Base-by-base conservation (phyloP, 1,140 invertebrate species). In the Zaprionus gabonicus region DNA sequence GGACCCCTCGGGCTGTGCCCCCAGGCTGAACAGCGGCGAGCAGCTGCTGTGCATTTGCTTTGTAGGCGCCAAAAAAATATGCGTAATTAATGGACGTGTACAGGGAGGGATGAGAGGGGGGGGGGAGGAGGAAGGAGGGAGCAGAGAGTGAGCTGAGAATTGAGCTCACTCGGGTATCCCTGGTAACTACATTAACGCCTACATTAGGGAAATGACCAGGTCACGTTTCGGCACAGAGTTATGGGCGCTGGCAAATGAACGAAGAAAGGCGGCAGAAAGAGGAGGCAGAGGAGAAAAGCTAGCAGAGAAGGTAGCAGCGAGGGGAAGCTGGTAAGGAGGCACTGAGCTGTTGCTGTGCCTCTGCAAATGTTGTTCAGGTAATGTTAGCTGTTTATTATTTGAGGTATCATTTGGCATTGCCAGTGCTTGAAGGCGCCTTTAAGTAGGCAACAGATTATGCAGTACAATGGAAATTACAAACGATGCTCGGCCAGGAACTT, bases 101-200 rank as follows among this genome's bases (percentile, higher is more conserved):
- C n/a, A 17, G 17, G 7, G 4, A 2, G 41, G 15, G 15, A 17
- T 7, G 6, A 17, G 1, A 12, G 20, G 3, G 41, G 9, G 41
- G 17, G 41, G 4, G 17, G 17, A 1, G 3, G 17, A 49, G 38
- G 13, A 2, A 0, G 17, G 9, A 46, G 17, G 4, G 13, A 12
- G 36, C 36, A 13, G 5, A 3, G 46, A 23, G 46, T 0, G 46
- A 20, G 46, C 10, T 12, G 20, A 51, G 46, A 13, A 51, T 51
- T 51, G 10, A 51, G 71, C 79, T 70, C 62, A 27, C 70, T 46
- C 9, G 9, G 60, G 62, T 82, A 76, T 44, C 72, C 64, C 71
- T 78, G 83, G 67, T 65, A 88, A 88, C 71, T 83, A 76, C 84
- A 83, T 88, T 81, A 86, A 78, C 71, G 81, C 34, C 44, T 67